A percentile compares a stretch with the other conserved stretches of the same genome.
phyloP scores from a whole-genome alignment of 2,888 invertebrate species.

The Clostera curtula region DNA sequence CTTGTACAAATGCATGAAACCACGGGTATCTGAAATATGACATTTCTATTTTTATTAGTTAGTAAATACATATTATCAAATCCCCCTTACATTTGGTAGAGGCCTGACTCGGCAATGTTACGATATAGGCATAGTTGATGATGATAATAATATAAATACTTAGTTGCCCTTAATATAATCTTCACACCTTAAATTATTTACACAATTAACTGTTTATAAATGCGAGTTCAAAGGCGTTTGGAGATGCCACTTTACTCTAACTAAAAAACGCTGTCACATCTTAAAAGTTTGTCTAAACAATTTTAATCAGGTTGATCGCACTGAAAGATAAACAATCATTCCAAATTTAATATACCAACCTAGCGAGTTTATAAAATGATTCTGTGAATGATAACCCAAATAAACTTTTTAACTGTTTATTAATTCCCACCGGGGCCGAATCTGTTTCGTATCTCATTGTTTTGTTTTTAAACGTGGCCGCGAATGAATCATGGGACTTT shows the following conservation, averaged over 20 bases:
- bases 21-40: too few species aligned
- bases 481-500: slow-evolving; percentile 7
- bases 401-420: slow-evolving; percentile 18
- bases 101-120: too few species aligned
- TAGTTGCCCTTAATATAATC: too few species aligned
- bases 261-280: background rate
- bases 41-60: too few species aligned
- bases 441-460: slow-evolving; percentile 26
- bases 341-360: slow-evolving; percentile 10
- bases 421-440: slow-evolving; percentile 4
- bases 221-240: slow-evolving; percentile 1
- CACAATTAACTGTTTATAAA: too few species aligned
- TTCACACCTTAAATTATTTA: too few species aligned
- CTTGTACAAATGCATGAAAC: too few species aligned
- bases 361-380: slow-evolving; percentile 18
- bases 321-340: slow-evolving; percentile 6
- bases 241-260: background rate
- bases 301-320: slow-evolving; percentile 2
- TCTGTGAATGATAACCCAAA: slow-evolving; percentile 18
- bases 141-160: too few species aligned
- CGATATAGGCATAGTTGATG: too few species aligned
- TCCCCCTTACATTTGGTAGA: too few species aligned
- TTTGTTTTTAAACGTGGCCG: slow-evolving; percentile 14
- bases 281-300: slow-evolving; percentile 1
- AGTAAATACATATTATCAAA: too few species aligned